Base-by-base conservation (phyloP, 2,113 vertebrate species). In the Cryptoleucopteryx plumbea region DNA sequence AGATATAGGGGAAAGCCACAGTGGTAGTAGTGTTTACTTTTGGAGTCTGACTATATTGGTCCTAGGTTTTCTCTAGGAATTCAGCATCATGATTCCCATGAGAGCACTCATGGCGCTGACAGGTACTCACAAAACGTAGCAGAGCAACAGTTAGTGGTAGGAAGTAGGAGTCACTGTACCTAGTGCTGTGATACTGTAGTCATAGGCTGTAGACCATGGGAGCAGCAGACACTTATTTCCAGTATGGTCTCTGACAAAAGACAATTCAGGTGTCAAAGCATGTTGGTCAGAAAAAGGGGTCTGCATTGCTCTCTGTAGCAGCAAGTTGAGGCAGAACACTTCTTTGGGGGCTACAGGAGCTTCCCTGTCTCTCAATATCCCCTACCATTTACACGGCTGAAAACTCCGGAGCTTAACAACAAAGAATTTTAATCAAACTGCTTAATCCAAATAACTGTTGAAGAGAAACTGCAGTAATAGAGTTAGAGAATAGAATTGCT, bases 381-480 rank as follows among this genome's bases (percentile, higher is more conserved):
- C 14, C 58, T 79, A 29, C 42, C 68, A 40, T 56, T 84, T 89
- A 70, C 59, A 61, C 1, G 2, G 3, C 40, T 82, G 59, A 95
- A 82, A 92, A 90, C 42, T 77, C 27, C 6, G 2, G 77, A 92
- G 11, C n/a, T 94, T 70, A 86, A 58, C 2, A 22, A 36, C 19
- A 88, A 80, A 86, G 52, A 25, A 91, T 95, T 95, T 75, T 86
- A 91, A 90, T 88, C 75, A 94, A 90, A 63, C 47, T 61, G 25
- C 59, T 87, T 96, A 92, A 91, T 92, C 31, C 6, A 1, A 94
- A 38, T 72, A 96, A 89, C 47, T 26, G 6, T 36, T 89, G 79
- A 94, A 75, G 66, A 91, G 82, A 95, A 94, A 87, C 82, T 62
- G 38, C 40, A 72, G 38, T 93, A 92, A 94, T 31, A 92, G 75